Conservation (phyloP, 2,113 vertebrate species). For the Taurulus bubalis region DNA sequence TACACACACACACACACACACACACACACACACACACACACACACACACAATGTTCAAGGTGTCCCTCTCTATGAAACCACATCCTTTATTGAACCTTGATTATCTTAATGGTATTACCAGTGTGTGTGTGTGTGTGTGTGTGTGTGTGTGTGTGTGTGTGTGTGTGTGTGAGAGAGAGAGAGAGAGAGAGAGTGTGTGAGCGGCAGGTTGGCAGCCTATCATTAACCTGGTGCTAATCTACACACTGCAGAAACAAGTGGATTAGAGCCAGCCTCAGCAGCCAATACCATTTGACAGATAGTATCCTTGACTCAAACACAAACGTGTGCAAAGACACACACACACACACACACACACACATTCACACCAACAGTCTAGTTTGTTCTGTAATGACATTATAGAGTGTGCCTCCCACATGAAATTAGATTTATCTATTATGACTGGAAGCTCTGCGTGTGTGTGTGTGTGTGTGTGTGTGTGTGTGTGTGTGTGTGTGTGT, state of each 20-base stretch:
- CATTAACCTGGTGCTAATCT: slow-evolving; percentile 60
- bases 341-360: background rate
- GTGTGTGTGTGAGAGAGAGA: accelerated
- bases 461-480: too few species aligned
- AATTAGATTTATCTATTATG: slow-evolving; percentile 36
- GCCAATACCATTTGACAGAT: slow-evolving; percentile 56
- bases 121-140: background rate
- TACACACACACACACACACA: background rate
- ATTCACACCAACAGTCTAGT: background rate
- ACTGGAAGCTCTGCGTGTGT: background rate
- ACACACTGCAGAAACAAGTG: slow-evolving; percentile 55
- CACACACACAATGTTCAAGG: slow-evolving; percentile 10
- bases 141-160: slow-evolving; percentile 15
- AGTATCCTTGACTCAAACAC: slow-evolving; percentile 26
- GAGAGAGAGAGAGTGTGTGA: too few species aligned
- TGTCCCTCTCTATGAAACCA: slow-evolving; percentile 12
- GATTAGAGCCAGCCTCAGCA: slow-evolving; percentile 46
- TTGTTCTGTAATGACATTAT: slow-evolving; percentile 35
- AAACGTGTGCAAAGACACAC: slow-evolving; percentile 2
- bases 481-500: too few species aligned
- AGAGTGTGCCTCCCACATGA: slow-evolving; percentile 19
- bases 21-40: too few species aligned
- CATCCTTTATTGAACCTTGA: slow-evolving; percentile 29
- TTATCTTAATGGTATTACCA: slow-evolving; percentile 1
- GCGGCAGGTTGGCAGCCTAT: slow-evolving; percentile 19